Percentiles rank a stretch among this genome's conserved stretches.
Evolutionary conservation across 2,797 vertebrate species (phyloP).

Genomic region (Alcedo atthis): DNA sequence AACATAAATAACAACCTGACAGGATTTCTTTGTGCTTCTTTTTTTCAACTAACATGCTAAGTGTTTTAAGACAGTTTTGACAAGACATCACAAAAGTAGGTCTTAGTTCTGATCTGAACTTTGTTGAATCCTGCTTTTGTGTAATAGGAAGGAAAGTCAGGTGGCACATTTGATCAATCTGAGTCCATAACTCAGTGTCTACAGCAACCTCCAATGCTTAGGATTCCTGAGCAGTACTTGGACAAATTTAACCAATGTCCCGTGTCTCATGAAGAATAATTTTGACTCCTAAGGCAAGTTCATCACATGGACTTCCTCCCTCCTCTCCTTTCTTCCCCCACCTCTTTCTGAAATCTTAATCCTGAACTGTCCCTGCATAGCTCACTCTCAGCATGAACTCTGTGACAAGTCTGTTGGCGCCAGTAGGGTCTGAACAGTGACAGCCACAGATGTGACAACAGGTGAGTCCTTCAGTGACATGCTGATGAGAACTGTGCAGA

Average conservation of each 20-base stretch:
- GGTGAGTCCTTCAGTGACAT: neutral
- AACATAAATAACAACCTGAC: neutral
- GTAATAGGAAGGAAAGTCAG: neutral
- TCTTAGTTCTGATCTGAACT: neutral
- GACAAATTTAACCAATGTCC: neutral
- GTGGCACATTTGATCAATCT: neutral
- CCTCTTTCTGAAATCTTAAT: neutral
- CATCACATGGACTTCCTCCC: neutral
- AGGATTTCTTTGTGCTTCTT: slow-evolving; percentile 24
- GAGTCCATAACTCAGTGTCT: neutral
- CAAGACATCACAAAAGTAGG: neutral
- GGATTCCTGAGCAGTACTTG: neutral
- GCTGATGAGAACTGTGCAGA: rapidly evolving
- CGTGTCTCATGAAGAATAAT: neutral
- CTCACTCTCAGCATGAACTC: neutral
- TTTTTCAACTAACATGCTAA: neutral
- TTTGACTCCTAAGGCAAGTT: neutral
- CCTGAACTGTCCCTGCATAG: neutral
- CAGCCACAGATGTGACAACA: neutral
- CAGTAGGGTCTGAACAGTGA: neutral
- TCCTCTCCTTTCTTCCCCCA: neutral
- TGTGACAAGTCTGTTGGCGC: neutral
- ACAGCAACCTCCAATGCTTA: neutral
- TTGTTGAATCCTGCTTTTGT: slow-evolving; percentile 3
- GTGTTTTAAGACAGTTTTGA: slow-evolving; percentile 20